Evolutionary conservation across 1,140 invertebrate species (phyloP), one percentile per base, ranked within the genome.

Genomic region (Geopemphigus sp.): DNA sequence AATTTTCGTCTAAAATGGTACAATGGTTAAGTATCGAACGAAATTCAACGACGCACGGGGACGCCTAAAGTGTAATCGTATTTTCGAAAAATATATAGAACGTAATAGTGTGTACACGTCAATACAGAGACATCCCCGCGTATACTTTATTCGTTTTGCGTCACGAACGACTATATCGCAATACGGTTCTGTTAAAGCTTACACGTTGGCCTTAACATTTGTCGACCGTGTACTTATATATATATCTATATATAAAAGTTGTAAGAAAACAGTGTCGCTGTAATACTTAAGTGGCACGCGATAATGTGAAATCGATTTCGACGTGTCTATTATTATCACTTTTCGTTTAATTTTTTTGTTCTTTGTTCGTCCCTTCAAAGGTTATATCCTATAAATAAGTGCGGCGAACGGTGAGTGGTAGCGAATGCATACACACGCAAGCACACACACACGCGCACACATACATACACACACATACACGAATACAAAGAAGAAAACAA

Each of bases 241-340:
- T 8, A 12, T 50, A 50, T 50, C 8, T 6, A 50, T 50, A 50
- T 11, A 50, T 50, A 50, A 1, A 12, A 50, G 14, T 50, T 8
- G 8, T 8, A 39, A 15, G 14, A 39, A 50, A 68, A 22, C 47
- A 68, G 14, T 68, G 39, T 68, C 64, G 47, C 19, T 10, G 39
- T 5, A 3, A 14, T 47, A 39, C 32, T 50, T 24, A 68, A 68
- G 39, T 22, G 39, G 12, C 14, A 24, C 22, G 22, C 22, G 64
- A 66, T 47, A 66, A 66, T 24, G 64, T 14, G n/a, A 47, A 68
- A 68, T 68, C 45, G 64, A 50, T 47, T 47, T 68, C 39, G 6
- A 68, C 32, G 32, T 32, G 64, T 68, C 22, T 24, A 68, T 50
- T 68, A 24, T 24, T 47, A 45, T 24, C 64, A 68, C 39, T 24